Base-by-base conservation (phyloP, 2,888 invertebrate genomes). In the Cataglyphis rosenhaueri region DNA sequence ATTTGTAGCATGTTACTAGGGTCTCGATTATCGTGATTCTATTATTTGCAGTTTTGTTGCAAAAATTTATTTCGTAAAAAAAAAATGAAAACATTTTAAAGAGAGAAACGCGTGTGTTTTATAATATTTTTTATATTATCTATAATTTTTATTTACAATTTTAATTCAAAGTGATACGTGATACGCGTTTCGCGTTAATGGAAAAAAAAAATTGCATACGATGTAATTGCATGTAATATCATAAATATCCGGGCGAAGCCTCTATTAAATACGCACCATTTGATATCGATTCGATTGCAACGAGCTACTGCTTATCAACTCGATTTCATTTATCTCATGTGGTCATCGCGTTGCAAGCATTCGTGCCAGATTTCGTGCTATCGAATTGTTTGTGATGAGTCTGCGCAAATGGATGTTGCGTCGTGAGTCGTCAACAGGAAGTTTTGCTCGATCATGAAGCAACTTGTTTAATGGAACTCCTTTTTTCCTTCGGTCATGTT, bases 391-490 rank as follows among this genome's bases (percentile, higher is more conserved):
- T 41, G 81, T 15, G 61, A 52, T 62, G 79, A 64, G 35, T 59
- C 52, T 59, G 65, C 65, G 35, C 55, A 52, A 68, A 68, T 82
- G 59, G 38, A 82, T 70, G 65, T 38, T 70, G 64, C 61, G 62
- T 83, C 44, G 79, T 62, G 38, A 83, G 38, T 73, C 81, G 82
- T 75, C 52, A 78, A 83, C 52, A 82, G 64, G 78, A 87, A 87
- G 85, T 85, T 86, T 85, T 81, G 81, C 76, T 57, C 32, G 68
- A 76, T 85, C 85, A 81, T 81, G 61, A 76, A 65, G 70, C 73
- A 52, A 76, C 71, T 82, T 85, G 68, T 68, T 88, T 64, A 74
- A 74, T 81, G 65, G 55, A 78, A 62, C 57, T 64, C 66, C 3
- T 41, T 21, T 81, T 66, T 84, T 57, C 73, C 61, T 57, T 62